Evolutionary conservation across 2,797 vertebrate genomes (phyloP).

Genomic region (Psittacula derbiana): DNA sequence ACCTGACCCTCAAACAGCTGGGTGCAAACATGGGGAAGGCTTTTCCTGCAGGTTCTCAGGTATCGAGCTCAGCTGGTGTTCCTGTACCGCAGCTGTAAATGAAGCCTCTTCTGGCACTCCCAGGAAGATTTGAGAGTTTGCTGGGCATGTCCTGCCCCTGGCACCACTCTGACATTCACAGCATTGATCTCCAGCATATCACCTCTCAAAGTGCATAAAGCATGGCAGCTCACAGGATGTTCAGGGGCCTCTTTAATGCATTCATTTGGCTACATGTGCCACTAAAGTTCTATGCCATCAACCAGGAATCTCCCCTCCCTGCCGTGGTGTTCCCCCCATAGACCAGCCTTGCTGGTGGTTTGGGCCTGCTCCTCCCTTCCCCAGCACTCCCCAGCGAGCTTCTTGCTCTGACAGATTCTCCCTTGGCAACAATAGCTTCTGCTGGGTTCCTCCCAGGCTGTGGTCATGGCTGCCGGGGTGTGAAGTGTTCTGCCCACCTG

Average conservation of each 20-base stretch:
- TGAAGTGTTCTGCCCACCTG: constrained; percentile 21
- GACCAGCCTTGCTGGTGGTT: not conserved
- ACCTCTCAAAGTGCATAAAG: not conserved
- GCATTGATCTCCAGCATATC: not conserved
- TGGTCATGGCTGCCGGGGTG: not conserved
- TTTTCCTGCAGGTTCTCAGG: not conserved
- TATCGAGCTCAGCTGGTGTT: not conserved
- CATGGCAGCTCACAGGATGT: not conserved
- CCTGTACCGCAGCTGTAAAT: not conserved
- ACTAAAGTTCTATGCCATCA: not conserved
- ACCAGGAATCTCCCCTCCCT: not conserved
- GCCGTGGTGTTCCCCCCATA: not conserved
- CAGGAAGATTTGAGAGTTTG: not conserved
- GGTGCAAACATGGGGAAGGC: not conserved
- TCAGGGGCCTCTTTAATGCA: not conserved
- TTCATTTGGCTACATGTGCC: not conserved
- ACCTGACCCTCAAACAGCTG: not conserved
- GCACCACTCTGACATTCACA: not conserved
- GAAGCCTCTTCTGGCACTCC: constrained; percentile 8
- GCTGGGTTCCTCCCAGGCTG: constrained; percentile 11
- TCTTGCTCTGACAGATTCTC: constrained; percentile 39
- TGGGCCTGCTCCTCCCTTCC: not conserved
- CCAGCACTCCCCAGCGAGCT: not conserved
- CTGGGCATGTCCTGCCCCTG: not conserved
- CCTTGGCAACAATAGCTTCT: not conserved